A percentile compares a stretch with the other conserved stretches of the same genome.
Conservation (phyloP, 1,140 invertebrate species). For the Saccostrea echinata region DNA sequence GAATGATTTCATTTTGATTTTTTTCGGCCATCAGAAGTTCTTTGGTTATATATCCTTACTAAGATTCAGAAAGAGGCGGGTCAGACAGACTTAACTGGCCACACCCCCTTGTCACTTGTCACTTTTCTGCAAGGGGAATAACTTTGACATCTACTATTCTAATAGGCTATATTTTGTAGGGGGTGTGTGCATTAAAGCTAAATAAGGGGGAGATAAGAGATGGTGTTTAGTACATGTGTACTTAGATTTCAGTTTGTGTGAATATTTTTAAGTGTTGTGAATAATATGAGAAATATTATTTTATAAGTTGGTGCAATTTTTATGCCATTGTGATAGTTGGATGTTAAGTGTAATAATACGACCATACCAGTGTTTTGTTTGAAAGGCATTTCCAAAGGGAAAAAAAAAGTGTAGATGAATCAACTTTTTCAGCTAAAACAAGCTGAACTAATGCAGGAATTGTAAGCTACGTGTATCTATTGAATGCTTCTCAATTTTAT, state of each 20-base stretch:
- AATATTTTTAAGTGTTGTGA: conserved; percentile 15
- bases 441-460: neutral
- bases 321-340: neutral
- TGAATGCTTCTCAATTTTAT: neutral
- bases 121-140: neutral
- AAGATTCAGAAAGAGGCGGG: conserved; percentile 6
- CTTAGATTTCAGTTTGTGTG: neutral
- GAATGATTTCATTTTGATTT: neutral
- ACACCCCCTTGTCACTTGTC: conserved; percentile 16
- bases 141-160: neutral
- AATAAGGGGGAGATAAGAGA: neutral
- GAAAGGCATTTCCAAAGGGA: neutral
- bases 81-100: conserved; percentile 33
- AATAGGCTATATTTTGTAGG: conserved; percentile 12
- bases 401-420: neutral
- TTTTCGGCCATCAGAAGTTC: neutral
- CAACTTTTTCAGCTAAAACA: neutral
- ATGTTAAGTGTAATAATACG: neutral
- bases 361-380: neutral
- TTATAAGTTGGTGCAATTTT: conserved; percentile 13
- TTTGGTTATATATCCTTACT: neutral
- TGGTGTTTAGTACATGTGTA: neutral
- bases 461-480: no score
- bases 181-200: neutral
- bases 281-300: neutral